These are phyloP conservation scores for Pangasius macronema DNA, from an alignment of 2,797 vertebrate genomes.

Conservation along the genomic window DNA sequence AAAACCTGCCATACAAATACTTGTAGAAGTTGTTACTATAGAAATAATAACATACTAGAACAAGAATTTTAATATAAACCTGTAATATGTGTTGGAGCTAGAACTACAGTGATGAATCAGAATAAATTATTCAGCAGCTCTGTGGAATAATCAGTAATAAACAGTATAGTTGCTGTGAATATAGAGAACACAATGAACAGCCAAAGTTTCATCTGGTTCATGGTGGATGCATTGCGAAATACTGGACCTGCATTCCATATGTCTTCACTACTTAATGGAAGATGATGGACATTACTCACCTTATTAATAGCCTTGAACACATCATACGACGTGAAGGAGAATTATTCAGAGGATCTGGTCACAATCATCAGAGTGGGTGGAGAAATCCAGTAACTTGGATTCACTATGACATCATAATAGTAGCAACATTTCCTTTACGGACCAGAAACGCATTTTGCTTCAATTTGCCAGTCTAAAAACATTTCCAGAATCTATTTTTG, in stretches of 20 bases:
- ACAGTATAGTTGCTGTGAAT: background rate
- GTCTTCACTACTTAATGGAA: background rate
- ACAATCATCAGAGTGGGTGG: slow-evolving; percentile 17
- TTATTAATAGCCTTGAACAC: slow-evolving; percentile 19
- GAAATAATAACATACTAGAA: background rate
- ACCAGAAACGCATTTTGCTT: slow-evolving; percentile 18
- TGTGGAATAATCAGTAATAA: background rate
- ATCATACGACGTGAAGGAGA: background rate
- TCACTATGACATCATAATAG: slow-evolving; percentile 15
- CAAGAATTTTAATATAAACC: background rate
- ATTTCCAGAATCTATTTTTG: slow-evolving; percentile 28
- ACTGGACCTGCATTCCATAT: background rate
- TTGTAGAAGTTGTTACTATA: background rate
- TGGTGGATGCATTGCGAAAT: background rate
- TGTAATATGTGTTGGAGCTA: background rate
- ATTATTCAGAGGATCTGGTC: background rate
- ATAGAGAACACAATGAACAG: background rate
- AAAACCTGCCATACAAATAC: background rate
- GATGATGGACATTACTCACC: background rate
- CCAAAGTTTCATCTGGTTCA: background rate
- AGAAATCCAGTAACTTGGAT: slow-evolving; percentile 31
- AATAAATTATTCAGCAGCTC: background rate
- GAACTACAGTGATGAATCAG: background rate
- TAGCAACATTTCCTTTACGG: slow-evolving; percentile 38
- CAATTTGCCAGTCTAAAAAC: slow-evolving; percentile 26